A percentile compares a stretch with the other conserved stretches of the same genome.
Evolutionary conservation across 2,113 vertebrate genomes (phyloP).

Genomic region (Xenopus laevis): DNA sequence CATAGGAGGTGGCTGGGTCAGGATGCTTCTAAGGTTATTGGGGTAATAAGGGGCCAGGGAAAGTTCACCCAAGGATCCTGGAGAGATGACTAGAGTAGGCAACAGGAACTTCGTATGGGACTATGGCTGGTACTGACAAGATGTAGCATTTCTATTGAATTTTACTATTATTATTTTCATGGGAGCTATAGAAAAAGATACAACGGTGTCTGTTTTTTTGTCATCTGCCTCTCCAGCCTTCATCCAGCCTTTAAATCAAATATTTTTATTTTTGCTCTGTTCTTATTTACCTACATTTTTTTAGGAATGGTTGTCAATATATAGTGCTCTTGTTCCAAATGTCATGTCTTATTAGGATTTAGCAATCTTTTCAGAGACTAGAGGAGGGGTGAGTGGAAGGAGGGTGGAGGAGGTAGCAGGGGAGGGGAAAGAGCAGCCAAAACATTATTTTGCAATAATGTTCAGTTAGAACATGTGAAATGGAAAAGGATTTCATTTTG

Average conservation of each 20-base stretch:
- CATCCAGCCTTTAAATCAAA: slow-evolving; percentile 53
- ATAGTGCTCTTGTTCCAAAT: slow-evolving; percentile 52
- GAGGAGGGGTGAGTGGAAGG: slow-evolving; percentile 18
- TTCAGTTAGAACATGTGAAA: slow-evolving; percentile 67
- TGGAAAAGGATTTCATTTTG: slow-evolving; percentile 75
- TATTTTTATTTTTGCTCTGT: slow-evolving; percentile 28
- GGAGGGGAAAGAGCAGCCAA: slow-evolving; percentile 55
- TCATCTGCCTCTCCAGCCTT: slow-evolving; percentile 69
- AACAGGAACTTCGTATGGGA: background rate
- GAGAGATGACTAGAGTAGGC: background rate
- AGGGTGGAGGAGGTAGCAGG: background rate
- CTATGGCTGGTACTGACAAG: slow-evolving; percentile 44
- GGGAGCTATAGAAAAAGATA: slow-evolving; percentile 53
- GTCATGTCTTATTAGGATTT: slow-evolving; percentile 60
- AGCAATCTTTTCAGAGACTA: slow-evolving; percentile 49
- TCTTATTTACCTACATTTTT: slow-evolving; percentile 35
- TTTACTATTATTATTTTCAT: slow-evolving; percentile 47
- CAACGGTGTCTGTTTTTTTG: slow-evolving; percentile 59
- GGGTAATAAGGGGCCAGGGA: slow-evolving; percentile 31
- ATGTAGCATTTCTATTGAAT: slow-evolving; percentile 50
- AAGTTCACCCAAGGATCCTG: slow-evolving; percentile 27
- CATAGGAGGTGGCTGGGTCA: slow-evolving; percentile 23
- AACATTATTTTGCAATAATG: slow-evolving; percentile 77
- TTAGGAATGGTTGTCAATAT: slow-evolving; percentile 16
- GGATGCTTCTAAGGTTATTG: slow-evolving; percentile 29